phyloP scores from a whole-genome alignment of 2,113 vertebrate genomes.

The Corvus hawaiiensis region DNA sequence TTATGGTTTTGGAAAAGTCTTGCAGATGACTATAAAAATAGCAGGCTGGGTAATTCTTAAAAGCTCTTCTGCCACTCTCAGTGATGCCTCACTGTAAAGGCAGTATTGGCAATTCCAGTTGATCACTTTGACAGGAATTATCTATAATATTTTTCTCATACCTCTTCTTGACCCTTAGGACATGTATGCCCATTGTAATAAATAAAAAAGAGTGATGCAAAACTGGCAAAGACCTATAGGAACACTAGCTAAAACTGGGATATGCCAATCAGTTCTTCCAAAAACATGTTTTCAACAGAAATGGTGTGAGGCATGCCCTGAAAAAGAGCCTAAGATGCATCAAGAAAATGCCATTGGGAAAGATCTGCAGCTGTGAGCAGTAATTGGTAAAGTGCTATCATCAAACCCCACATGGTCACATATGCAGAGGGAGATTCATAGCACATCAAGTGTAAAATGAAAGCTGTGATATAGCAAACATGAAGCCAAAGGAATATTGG shows the following conservation, averaged over 20 bases:
- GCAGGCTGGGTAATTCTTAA: background rate
- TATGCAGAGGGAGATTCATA: conserved; percentile 33
- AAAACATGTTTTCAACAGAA: background rate
- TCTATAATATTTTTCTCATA: background rate
- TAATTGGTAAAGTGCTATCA: conserved; percentile 62
- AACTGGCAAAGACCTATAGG: background rate
- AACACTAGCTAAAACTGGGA: background rate
- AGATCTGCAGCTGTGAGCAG: conserved; percentile 59
- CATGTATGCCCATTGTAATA: background rate
- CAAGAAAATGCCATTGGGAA: conserved; percentile 32
- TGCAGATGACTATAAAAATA: background rate
- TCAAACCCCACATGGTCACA: conserved; percentile 49
- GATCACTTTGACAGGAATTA: background rate
- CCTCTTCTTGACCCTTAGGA: background rate
- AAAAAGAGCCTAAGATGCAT: conserved; percentile 24
- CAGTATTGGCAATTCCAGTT: background rate
- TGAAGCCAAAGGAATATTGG: conserved; percentile 12
- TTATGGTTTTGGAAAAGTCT: background rate
- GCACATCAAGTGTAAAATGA: conserved; percentile 53
- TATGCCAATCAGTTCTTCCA: background rate
- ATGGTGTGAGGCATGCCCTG: background rate
- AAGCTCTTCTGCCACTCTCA: background rate
- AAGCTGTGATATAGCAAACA: background rate
- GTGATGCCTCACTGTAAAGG: background rate
- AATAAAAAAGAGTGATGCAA: background rate